A percentile compares a stretch with the other conserved stretches of the same genome.
Conservation (phyloP, 1,140 invertebrate genomes). For the Zaprionus taronus region DNA sequence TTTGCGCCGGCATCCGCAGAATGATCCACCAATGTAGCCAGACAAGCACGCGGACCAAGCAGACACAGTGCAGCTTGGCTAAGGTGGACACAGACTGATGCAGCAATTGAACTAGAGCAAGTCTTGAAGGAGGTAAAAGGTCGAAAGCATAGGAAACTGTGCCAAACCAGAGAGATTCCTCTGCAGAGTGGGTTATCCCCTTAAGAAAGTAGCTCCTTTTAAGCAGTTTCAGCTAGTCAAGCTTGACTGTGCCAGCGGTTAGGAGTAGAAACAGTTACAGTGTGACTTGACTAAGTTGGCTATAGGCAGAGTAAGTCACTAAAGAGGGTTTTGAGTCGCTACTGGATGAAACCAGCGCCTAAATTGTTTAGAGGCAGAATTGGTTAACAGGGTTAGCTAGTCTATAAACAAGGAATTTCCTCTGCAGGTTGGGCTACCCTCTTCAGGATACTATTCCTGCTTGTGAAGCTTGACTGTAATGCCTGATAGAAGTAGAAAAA, state of each 20-base stretch:
- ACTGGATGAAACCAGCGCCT: too few relatives aligned
- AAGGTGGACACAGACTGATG: background rate
- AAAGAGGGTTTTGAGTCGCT: too few relatives aligned
- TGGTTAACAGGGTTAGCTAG: too few relatives aligned
- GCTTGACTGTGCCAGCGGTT: too few relatives aligned
- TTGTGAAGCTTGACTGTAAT: background rate
- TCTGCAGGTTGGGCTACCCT: background rate
- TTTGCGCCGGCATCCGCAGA: slow-evolving; percentile 56
- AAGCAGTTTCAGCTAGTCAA: background rate
- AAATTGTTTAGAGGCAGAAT: background rate
- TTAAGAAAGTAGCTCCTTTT: background rate
- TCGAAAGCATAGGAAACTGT: too few relatives aligned
- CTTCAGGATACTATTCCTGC: background rate
- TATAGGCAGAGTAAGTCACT: too few relatives aligned
- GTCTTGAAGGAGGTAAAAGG: background rate
- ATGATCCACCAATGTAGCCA: slow-evolving; percentile 67
- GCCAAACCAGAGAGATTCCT: background rate
- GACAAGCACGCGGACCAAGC: slow-evolving; percentile 29
- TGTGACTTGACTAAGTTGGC: background rate
- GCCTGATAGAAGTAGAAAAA: background rate
- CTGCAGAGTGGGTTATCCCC: background rate
- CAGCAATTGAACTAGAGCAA: background rate
- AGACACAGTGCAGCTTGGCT: slow-evolving; percentile 25
- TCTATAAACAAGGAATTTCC: background rate
- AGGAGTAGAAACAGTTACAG: slow-evolving; percentile 20